Evolutionary conservation across 1,140 invertebrate genomes (phyloP), one percentile per base, ranked within the genome.

Genomic region (Euura saliciscinereae): DNA sequence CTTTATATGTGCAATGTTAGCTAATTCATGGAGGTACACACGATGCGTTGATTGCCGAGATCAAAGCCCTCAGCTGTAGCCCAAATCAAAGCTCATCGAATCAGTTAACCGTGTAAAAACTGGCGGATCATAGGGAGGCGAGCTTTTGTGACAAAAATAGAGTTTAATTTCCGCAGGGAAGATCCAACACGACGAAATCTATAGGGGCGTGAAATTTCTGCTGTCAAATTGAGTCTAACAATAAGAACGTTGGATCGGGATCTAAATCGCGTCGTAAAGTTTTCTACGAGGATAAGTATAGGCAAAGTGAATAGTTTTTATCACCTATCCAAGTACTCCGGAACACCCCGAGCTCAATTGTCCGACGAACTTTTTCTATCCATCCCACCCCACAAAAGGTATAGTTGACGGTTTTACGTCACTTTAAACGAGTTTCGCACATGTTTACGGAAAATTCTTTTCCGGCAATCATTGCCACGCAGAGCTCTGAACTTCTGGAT

Each of bases 211-310:
- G 28, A 59, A 59, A 11, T 59, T n/a, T 59, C 51, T 59, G 13
- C 51, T 59, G 51, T 59, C 51, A n/a, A 59, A 59, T 59, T 59
- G 51, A 59, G 6, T 59, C 51, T n/a, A 59, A 59, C 51, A 59
- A 59, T 59, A 59, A 59, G 51, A 59, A 59, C 51, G 51, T n/a
- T 8, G 51, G 51, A 4, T 59, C 3, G 51, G 13, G 51, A 59
- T 59, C 6, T 8, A 59, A 59, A 59, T 59, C 51, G 13, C 13
- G 8, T 59, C 51, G 51, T 59, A 59, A 59, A 59, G 8, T 59
- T 59, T 59, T 59, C 51, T 4, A 59, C 51, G 51, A 59, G 51
- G 51, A n/a, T 59, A 59, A 59, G 51, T 59, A 59, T 6, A n/a
- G 51, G 8, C 51, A 59, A 59, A 59, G 8, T 59, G 51, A 59